Evolutionary conservation across 2,888 invertebrate genomes (phyloP), one percentile per base, ranked within the genome.

Genomic region (Eueremaeus valkanovi): DNA sequence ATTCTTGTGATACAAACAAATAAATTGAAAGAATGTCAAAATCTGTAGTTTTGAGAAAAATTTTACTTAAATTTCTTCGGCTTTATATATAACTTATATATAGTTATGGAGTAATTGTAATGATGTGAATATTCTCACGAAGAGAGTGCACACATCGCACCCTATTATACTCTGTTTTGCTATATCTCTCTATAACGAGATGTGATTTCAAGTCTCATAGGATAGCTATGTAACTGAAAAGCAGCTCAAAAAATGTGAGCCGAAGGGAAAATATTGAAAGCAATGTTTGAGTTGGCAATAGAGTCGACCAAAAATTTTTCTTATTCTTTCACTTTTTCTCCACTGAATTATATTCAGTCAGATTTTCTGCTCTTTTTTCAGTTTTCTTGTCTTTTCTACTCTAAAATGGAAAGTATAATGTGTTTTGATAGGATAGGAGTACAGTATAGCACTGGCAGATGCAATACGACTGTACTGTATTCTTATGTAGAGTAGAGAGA

Each of bases 91-190:
- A 68, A 33, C n/a, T 27, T 33, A 63, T 63, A 63, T 63, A 63
- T 55, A 68, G 11, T 31, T 61, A 61, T 61, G 6, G 31, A 27
- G 40, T 68, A 68, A 68, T 68, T 68, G 68, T 68, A 68, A 68
- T 68, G 40, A 68, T 68, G 68, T 68, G 68, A 68, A 68, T 68
- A 68, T 68, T 68, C 68, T 68, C 68, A 68, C 68, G 68, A 68
- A 45, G 18, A 24, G 42, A 40, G 42, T 6, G 42, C 40, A 18
- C 11, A 40, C 8, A 61, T 61, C 31, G 29, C 31, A 6, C 13
- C 40, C 68, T 40, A 68, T 68, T 68, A 68, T 68, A 40, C 24
- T 11, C 40, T 21, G 42, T 68, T 68, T 68, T 68, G 36, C 18
- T 5, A 33, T 33, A 11, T 40, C 40, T 68, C 8, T 68, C 68